These are phyloP conservation scores for Amblyopsis hoosieri DNA, from an alignment of 2,797 vertebrate species.

Conservation along the genomic window DNA sequence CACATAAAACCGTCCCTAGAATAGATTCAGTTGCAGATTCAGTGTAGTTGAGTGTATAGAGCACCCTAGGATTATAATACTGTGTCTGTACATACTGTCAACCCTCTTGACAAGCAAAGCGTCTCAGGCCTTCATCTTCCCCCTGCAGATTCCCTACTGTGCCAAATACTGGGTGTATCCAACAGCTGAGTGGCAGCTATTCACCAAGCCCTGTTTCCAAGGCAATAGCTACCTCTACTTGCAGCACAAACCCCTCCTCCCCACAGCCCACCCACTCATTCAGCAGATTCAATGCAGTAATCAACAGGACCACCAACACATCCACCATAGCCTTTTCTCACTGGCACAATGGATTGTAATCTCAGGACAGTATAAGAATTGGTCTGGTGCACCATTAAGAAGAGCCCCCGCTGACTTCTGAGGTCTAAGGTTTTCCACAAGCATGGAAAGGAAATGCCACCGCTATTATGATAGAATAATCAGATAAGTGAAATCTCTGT, in stretches of 20 bases:
- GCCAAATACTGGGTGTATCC: slow-evolving; percentile 38
- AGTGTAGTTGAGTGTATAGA: neutral
- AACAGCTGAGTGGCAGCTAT: slow-evolving; percentile 62
- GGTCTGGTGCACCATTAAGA: slow-evolving; percentile 18
- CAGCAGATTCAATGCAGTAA: slow-evolving; percentile 34
- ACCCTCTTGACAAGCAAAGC: slow-evolving; percentile 12
- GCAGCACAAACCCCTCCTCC: slow-evolving; percentile 30
- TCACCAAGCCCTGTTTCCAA: slow-evolving; percentile 43
- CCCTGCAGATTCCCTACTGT: neutral
- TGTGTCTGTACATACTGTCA: neutral
- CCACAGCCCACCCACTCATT: slow-evolving; percentile 51
- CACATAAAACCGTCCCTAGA: neutral
- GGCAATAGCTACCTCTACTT: slow-evolving; percentile 33
- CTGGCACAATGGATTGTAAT: slow-evolving; percentile 21
- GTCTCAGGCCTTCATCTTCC: slow-evolving; percentile 1
- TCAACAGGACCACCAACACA: slow-evolving; percentile 45
- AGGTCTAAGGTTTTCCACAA: neutral
- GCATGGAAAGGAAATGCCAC: neutral
- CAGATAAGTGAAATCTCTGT: neutral
- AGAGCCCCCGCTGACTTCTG: neutral
- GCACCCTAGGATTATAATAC: slow-evolving; percentile 17
- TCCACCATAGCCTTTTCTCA: slow-evolving; percentile 23
- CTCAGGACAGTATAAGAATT: slow-evolving; percentile 8
- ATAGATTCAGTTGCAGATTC: slow-evolving; percentile 10
- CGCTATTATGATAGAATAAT: neutral